Evolutionary conservation across 2,888 invertebrate species (phyloP), one percentile per base, ranked within the genome.

Genomic region (Gastrophysa polygoni): DNA sequence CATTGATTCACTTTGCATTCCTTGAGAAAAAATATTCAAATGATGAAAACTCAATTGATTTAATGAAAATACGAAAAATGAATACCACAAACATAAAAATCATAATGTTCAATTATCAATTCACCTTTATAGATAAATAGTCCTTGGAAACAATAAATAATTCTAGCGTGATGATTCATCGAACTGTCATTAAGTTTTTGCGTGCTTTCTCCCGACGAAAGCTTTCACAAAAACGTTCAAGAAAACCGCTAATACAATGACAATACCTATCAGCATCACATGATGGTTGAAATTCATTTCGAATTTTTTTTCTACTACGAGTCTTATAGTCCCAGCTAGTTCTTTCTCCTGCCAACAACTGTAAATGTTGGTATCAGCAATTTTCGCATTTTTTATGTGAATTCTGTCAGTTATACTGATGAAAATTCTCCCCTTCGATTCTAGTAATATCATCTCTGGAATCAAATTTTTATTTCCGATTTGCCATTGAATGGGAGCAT

Each of bases 271-370:
- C 59, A 87, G 76, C 71, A 83, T 77, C 3, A 83, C 71, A 67
- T 83, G 83, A 58, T 83, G 82, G 69, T 84, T 82, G 66, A 84
- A 82, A 63, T 80, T 78, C 8, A 83, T 63, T 62, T 81, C 78
- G 1, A 83, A 68, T 65, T 82, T 82, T 69, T 82, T 80, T 71
- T 83, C 83, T 5, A 89, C 85, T 1, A 83, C 73, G 49, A 91
- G 75, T 70, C 85, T 83, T n/a, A 89, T 83, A 0, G 85, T 84
- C 2, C 89, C 89, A 0, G 86, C 84, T 24, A 89, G 78, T 59
- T 83, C 81, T 29, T 83, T 81, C 44, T 83, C 78, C 74, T 88
- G 87, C 89, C 89, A 90, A 76, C 91, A 91, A 76, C 89, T 88
- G 77, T 89, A 89, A 48, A 86, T 76, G 66, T 85, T 85, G 0